A percentile compares a stretch with the other conserved stretches of the same genome.
Conservation (phyloP, 2,888 invertebrate species). For the Epicampocera succincta region DNA sequence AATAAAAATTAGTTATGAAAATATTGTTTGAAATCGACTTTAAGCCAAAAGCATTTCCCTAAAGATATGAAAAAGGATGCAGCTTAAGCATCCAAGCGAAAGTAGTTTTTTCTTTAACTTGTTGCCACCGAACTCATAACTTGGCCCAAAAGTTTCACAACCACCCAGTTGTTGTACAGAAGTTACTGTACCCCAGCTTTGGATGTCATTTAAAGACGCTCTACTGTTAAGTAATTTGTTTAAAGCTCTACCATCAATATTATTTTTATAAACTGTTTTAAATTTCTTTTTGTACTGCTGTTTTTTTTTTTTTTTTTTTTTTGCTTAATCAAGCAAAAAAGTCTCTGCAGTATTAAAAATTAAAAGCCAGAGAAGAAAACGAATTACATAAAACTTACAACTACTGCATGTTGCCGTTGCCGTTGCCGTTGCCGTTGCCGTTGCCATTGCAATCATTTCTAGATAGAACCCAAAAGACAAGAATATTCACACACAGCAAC, state of each 20-base stretch:
- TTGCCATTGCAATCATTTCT: constrained; percentile 65
- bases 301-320: constrained; percentile 1
- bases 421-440: too few relatives aligned
- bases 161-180: too few relatives aligned
- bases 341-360: constrained; percentile 55
- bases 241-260: constrained; percentile 42
- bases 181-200: too few relatives aligned
- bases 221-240: constrained; percentile 35
- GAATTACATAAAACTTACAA: constrained; percentile 62
- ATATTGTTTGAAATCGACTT: too few relatives aligned
- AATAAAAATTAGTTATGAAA: too few relatives aligned
- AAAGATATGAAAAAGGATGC: too few relatives aligned
- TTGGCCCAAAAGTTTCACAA: too few relatives aligned
- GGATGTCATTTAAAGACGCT: background rate
- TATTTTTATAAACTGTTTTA: constrained; percentile 60
- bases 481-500: background rate
- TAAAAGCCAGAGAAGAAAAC: constrained; percentile 1
- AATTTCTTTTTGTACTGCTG: too few relatives aligned
- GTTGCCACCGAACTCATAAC: too few relatives aligned
- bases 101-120: too few relatives aligned
- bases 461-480: constrained; percentile 19
- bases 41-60: too few relatives aligned
- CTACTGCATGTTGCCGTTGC: constrained; percentile 67
- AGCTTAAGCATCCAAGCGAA: too few relatives aligned
- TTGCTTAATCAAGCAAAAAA: constrained; percentile 63